These are phyloP conservation scores for Aricia agestis DNA, from an alignment of 1,140 invertebrate species.

Conservation along the genomic window DNA sequence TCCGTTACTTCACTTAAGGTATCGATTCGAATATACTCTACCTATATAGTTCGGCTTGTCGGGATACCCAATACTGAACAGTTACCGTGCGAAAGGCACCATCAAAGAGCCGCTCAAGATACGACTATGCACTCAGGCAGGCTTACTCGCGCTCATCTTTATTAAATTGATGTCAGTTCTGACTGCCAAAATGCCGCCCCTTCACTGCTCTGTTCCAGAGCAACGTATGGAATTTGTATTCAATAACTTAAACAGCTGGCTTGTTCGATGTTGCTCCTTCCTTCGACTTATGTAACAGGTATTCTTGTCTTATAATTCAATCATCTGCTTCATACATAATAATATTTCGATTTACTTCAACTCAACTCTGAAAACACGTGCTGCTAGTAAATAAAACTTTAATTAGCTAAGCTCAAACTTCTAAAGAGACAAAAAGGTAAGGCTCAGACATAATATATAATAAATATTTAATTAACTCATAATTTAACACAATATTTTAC, in stretches of 20 bases:
- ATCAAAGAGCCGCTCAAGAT: conserved; percentile 38
- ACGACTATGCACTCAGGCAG: conserved; percentile 17
- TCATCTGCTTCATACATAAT: no score
- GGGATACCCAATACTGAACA: conserved; percentile 20
- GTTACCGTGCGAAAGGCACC: conserved; percentile 31
- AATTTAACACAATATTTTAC: no score
- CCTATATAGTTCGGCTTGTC: conserved; percentile 38
- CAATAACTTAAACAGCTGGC: conserved; percentile 60
- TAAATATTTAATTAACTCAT: no score
- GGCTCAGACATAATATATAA: no score
- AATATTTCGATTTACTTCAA: no score
- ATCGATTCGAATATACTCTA: neutral
- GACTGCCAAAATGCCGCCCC: conserved; percentile 57
- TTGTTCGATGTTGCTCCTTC: conserved; percentile 38
- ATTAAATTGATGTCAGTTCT: conserved; percentile 68
- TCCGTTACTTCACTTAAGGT: neutral
- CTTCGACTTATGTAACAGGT: conserved; percentile 35
- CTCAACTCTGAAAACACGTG: no score
- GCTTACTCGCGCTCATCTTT: conserved; percentile 43
- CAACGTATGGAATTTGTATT: conserved; percentile 70
- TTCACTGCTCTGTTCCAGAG: conserved; percentile 47
- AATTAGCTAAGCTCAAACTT: no score
- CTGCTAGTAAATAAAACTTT: no score
- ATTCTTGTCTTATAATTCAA: conserved; percentile 20
- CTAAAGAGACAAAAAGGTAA: no score